Evolutionary conservation across 2,797 vertebrate genomes (phyloP), one percentile per base, ranked within the genome.

Genomic region (Eurystomus glaucurus): DNA sequence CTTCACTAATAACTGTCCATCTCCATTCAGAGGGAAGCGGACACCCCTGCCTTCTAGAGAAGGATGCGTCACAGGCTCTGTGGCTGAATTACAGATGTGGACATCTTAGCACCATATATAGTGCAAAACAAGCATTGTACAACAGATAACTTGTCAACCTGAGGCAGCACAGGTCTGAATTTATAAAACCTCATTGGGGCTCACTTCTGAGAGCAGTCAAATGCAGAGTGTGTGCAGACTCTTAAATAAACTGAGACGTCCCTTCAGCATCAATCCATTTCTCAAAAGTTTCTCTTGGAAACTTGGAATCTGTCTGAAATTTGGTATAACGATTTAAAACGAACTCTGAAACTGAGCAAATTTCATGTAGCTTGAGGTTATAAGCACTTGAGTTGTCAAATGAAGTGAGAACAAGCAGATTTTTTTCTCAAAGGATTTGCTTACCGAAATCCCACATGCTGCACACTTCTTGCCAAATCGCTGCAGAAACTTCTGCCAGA

Each of bases 401-500:
- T 3, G 8, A 94, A 86, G 66, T 39, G 74, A 92, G 79, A 33
- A 48, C 35, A 81, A 60, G 37, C 37, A 54, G 26, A 65, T 60
- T 19, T 87, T 81, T 68, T 78, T 51, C 80, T 82, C 74, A 48
- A 77, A 78, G 69, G 54, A 61, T 88, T 92, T 87, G 97, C 99
- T 99, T 98, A 99, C 99, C 20, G 98, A 99, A 98, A 99, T 99
- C 72, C 99, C 99, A 28, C 98, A 99, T 9, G 99, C 99, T 7
- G 99, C 99, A 1, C 98, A 98, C 98, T 98, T 99, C 98, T 99
- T 99, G 50, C 99, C 99, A 94, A 99, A 99, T 95, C 97, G 98
- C 96, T 99, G 98, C 78, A 99, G 98, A 82, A 99, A 99, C 99
- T 99, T 99, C 86, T 99, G 99, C 99, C 99, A 99, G 79, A 99